A percentile compares a stretch with the other conserved stretches of the same genome.
Evolutionary conservation across 2,888 invertebrate species (phyloP).

Genomic region (Dasysyrphus albostriatus): DNA sequence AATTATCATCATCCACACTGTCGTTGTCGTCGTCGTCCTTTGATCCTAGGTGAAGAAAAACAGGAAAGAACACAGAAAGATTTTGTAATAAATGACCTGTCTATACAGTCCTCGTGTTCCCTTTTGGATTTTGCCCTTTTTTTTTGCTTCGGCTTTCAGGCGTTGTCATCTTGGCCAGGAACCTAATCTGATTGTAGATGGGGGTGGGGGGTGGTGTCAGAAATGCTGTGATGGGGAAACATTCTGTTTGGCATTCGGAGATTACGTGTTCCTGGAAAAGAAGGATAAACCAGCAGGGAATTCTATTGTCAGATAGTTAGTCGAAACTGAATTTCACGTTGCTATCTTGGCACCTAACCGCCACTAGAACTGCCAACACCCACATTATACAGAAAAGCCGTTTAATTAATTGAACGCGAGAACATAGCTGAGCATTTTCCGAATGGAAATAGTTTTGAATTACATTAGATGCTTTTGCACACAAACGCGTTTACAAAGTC

Average conservation of each 20-base stretch:
- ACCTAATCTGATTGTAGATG: conserved; percentile 31
- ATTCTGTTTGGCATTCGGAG: conserved; percentile 33
- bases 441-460: conserved; percentile 51
- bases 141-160: conserved; percentile 17
- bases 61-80: conserved; percentile 28
- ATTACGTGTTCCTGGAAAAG: conserved; percentile 43
- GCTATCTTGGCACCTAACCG: conserved; percentile 43
- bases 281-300: conserved; percentile 38
- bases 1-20: conserved; percentile 42
- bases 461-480: not conserved
- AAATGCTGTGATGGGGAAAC: not conserved
- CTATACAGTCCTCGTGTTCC: conserved; percentile 56
- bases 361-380: conserved; percentile 32
- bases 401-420: conserved; percentile 70
- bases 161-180: conserved; percentile 58
- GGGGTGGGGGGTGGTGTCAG: not conserved
- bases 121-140: conserved; percentile 21
- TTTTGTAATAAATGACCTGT: conserved; percentile 70
- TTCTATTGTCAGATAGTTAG: conserved; percentile 61
- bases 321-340: conserved; percentile 39
- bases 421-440: conserved; percentile 56
- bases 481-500: not conserved
- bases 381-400: conserved; percentile 60
- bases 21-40: conserved; percentile 20
- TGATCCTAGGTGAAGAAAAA: conserved; percentile 46